Percentiles rank a stretch among this genome's conserved stretches.
Evolutionary conservation across 2,113 vertebrate genomes (phyloP).

Genomic region (Steatornis caripensis): DNA sequence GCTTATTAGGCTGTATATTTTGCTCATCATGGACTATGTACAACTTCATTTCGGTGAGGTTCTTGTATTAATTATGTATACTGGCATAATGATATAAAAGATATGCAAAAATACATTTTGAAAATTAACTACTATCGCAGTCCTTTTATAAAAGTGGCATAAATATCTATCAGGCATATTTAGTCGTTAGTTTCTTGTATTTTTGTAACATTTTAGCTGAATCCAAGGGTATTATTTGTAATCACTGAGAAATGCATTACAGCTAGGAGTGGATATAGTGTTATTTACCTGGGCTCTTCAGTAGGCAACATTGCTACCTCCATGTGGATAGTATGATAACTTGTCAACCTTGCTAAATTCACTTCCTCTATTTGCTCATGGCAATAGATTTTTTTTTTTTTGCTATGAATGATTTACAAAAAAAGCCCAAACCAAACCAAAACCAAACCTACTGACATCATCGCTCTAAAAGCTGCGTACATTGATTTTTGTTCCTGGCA

Average conservation of each 20-base stretch:
- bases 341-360: background rate
- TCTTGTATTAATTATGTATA: background rate
- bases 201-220: background rate
- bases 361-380: background rate
- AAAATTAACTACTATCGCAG: background rate
- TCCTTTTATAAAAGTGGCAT: background rate
- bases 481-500: background rate
- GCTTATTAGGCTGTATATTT: background rate
- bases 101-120: background rate
- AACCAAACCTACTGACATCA: background rate
- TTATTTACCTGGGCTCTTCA: background rate
- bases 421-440: background rate
- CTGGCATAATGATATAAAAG: no score
- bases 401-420: background rate
- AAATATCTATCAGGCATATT: background rate
- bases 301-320: background rate
- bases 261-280: background rate
- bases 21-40: background rate
- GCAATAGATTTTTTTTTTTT: background rate
- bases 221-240: background rate
- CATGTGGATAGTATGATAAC: background rate
- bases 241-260: background rate
- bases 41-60: background rate
- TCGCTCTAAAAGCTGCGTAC: background rate
- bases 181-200: background rate